These are phyloP conservation scores for Tangara arthus DNA, from an alignment of 2,797 vertebrate genomes.

Conservation along the genomic window DNA sequence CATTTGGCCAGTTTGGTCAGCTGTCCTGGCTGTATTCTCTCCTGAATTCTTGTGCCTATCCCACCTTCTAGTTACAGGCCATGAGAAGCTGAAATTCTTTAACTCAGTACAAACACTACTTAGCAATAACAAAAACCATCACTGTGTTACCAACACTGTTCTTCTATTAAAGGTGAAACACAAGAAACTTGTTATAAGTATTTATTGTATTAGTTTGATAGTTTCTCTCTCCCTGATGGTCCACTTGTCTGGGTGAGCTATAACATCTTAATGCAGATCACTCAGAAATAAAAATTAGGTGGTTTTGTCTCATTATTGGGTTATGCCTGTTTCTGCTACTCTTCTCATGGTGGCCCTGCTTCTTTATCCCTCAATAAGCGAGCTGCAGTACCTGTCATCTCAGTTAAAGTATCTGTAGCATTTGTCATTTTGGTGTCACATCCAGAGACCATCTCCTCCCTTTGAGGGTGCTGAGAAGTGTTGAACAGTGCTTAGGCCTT, in stretches of 20 bases:
- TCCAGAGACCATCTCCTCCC: background rate
- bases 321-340: background rate
- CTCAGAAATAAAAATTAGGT: background rate
- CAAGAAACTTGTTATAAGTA: background rate
- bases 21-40: background rate
- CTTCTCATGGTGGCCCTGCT: background rate
- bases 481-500: background rate
- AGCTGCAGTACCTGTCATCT: background rate
- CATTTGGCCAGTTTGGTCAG: background rate
- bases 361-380: background rate
- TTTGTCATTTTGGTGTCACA: background rate
- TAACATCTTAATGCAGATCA: background rate
- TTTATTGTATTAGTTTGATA: background rate
- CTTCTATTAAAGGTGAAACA: background rate
- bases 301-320: background rate
- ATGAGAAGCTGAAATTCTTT: background rate
- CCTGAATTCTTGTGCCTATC: background rate
- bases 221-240: background rate
- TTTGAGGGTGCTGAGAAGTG: background rate
- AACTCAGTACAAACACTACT: background rate
- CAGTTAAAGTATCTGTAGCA: background rate
- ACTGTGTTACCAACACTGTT: background rate
- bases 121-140: background rate
- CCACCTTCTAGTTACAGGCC: background rate
- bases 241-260: background rate